Evolutionary conservation across 2,113 vertebrate genomes (phyloP), one percentile per base, ranked within the genome.

Genomic region (Corythoichthys intestinalis): DNA sequence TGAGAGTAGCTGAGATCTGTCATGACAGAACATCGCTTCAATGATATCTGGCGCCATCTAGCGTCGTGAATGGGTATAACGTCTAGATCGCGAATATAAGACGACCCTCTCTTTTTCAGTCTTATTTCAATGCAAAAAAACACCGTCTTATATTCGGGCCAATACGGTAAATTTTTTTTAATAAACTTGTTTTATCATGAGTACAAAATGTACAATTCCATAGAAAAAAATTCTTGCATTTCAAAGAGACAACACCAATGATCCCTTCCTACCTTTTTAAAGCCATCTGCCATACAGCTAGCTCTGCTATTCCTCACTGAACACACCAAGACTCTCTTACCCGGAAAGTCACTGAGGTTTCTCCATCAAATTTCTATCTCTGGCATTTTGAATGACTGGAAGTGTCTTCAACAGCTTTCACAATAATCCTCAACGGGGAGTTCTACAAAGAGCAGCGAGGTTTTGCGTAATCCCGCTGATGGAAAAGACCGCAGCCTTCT

Each of bases 381-480:
- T 61, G 60, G 38, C 41, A 11, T 44, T 62, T 28, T 44, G 39
- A 62, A 44, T 12, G 39, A 62, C 60, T 62, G 60, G 39, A 62
- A 62, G 6, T 14, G 34, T 37, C 56, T 58, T 58, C 34, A 34
- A 28, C 60, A 62, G 60, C 60, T 62, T 62, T 62, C 39, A 62
- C 60, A 62, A 62, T 46, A 62, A 62, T 46, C 60, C 60, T 62
- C 60, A 12, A n/a, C 17, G 15, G 60, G 60, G 39, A 62, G 17
- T 44, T 62, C 39, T 28, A 20, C 60, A 37, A 35, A 44, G 59
- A 44, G 38, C 39, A 14, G 56, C 6, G 13, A 58, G 56, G 17
- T 62, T 62, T 62, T 62, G 60, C 60, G 60, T 62, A 62, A 62
- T 46, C 60, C 60, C 12, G 60, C 39, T 58, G 56, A 37, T 13